Evolutionary conservation across 2,888 invertebrate species (phyloP).

Genomic region (Malachius bipustulatus): DNA sequence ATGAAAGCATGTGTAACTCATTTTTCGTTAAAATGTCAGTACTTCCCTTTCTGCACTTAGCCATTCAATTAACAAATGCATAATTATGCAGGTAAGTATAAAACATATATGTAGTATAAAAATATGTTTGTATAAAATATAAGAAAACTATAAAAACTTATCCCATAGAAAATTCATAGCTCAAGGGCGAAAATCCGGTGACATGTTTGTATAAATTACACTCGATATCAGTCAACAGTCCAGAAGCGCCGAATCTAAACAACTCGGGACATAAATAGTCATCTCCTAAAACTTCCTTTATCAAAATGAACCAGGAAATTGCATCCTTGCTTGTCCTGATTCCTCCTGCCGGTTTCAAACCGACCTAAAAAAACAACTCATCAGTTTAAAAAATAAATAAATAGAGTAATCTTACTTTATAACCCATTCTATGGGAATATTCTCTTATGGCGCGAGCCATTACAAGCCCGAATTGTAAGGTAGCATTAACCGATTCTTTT

Average conservation of each 20-base stretch:
- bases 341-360: conserved; percentile 97
- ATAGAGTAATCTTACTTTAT: conserved; percentile 41
- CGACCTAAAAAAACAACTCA: conserved; percentile 50
- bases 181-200: conserved; percentile 28
- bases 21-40: too few relatives aligned
- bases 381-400: background rate
- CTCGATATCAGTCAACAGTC: conserved; percentile 71
- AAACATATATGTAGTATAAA: too few relatives aligned
- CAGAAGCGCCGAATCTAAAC: conserved; percentile 93
- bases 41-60: too few relatives aligned
- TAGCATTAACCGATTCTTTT: conserved; percentile 92
- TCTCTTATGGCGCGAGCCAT: conserved; percentile 90
- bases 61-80: too few relatives aligned
- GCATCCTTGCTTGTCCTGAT: conserved; percentile 77
- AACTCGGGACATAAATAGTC: conserved; percentile 71
- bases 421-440: conserved; percentile 57
- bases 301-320: conserved; percentile 72
- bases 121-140: too few relatives aligned
- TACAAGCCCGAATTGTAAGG: conserved; percentile 76
- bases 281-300: conserved; percentile 72
- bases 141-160: too few relatives aligned
- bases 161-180: conserved; percentile 32
- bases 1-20: too few relatives aligned
- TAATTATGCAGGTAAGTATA: too few relatives aligned
- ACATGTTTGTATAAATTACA: conserved; percentile 38